These are phyloP conservation scores for Cryptosula pallasiana DNA, from an alignment of 2,888 invertebrate species.

Conservation along the genomic window DNA sequence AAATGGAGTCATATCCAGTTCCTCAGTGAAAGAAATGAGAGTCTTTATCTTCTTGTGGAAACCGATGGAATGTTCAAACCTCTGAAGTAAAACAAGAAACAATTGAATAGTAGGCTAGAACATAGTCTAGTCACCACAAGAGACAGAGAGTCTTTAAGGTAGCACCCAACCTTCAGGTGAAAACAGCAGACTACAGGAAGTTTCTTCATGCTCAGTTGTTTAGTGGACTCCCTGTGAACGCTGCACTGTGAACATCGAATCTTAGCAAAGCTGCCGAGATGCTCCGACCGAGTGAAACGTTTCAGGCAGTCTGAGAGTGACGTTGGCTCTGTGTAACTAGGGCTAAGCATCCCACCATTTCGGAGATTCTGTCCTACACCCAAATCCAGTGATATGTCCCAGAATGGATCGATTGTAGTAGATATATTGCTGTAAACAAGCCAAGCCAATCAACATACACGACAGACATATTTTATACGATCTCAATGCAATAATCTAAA, in stretches of 20 bases:
- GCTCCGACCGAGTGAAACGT: slow-evolving; percentile 83
- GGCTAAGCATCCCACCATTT: slow-evolving; percentile 20
- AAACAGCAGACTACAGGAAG: slow-evolving; percentile 93
- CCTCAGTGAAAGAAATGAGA: slow-evolving; percentile 87
- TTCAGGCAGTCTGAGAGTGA: slow-evolving; percentile 84
- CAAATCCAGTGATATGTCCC: slow-evolving; percentile 93
- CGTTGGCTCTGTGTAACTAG: slow-evolving; percentile 55
- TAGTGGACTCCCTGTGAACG: slow-evolving; percentile 86
- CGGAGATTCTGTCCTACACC: slow-evolving; percentile 55
- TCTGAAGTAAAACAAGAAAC: slow-evolving; percentile 53
- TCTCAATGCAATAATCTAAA: too few relatives aligned
- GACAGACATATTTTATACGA: too few relatives aligned
- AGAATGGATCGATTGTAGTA: slow-evolving; percentile 93
- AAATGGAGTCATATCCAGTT: slow-evolving; percentile 93
- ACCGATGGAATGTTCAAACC: slow-evolving; percentile 84
- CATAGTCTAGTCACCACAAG: too few relatives aligned
- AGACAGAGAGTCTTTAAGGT: too few relatives aligned
- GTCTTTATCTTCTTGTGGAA: slow-evolving; percentile 86
- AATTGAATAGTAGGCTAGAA: too few relatives aligned
- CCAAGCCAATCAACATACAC: slow-evolving; percentile 23
- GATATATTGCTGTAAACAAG: slow-evolving; percentile 70
- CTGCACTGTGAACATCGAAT: slow-evolving; percentile 88
- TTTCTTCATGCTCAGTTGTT: slow-evolving; percentile 89
- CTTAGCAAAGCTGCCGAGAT: slow-evolving; percentile 81
- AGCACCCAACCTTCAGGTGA: slow-evolving; percentile 70